Evolutionary conservation across 2,797 vertebrate species (phyloP).

Genomic region (Danio jaintianensis): DNA sequence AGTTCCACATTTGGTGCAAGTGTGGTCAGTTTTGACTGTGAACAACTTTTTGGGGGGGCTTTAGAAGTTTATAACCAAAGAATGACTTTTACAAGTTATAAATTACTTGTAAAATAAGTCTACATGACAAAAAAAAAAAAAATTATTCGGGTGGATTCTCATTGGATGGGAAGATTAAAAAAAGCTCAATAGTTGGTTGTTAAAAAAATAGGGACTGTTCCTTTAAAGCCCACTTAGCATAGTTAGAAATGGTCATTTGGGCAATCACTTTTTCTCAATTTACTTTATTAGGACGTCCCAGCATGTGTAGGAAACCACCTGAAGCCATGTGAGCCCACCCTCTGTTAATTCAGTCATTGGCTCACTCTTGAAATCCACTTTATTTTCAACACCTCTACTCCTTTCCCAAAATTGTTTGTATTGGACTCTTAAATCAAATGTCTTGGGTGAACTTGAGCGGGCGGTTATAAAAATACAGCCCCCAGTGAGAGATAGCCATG

Average conservation of each 20-base stretch:
- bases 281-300: conserved; percentile 2
- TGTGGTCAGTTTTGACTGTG: too few species aligned
- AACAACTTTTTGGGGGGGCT: too few species aligned
- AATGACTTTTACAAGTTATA: too few species aligned
- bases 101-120: too few species aligned
- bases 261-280: not conserved
- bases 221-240: conserved; percentile 13
- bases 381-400: conserved; percentile 72
- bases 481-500: conserved; percentile 74
- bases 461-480: conserved; percentile 85
- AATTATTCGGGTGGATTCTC: too few species aligned
- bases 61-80: too few species aligned
- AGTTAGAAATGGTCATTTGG: not conserved
- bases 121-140: too few species aligned
- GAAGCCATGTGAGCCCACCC: conserved; percentile 61
- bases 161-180: too few species aligned
- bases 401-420: conserved; percentile 78
- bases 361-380: conserved; percentile 70
- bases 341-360: conserved; percentile 45
- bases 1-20: too few species aligned
- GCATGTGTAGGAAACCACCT: conserved; percentile 60
- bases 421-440: conserved; percentile 81
- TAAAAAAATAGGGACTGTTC: not conserved
- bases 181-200: not conserved
- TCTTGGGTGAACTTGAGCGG: conserved; percentile 77